These are phyloP conservation scores for Branchinecta lynchi DNA, from an alignment of 1,140 invertebrate species.

Conservation along the genomic window DNA sequence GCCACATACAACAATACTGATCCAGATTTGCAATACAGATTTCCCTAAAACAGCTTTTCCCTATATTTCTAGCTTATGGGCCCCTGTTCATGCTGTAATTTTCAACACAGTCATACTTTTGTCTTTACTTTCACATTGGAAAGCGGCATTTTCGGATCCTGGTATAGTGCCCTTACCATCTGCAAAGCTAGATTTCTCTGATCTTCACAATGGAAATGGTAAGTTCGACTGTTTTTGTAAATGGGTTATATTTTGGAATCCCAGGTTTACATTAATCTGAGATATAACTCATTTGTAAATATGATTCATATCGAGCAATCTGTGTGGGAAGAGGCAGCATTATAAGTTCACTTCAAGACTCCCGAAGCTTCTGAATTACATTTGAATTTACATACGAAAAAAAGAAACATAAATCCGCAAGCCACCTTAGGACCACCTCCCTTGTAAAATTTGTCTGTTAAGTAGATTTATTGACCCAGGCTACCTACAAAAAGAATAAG, in stretches of 20 bases:
- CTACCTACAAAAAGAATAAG: too few species aligned
- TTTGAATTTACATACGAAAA: too few species aligned
- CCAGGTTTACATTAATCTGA: neutral
- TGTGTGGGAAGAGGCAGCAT: neutral
- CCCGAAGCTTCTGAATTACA: too few species aligned
- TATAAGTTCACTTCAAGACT: too few species aligned
- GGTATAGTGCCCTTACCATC: conserved; percentile 69
- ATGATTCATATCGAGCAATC: neutral
- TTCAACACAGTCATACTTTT: conserved; percentile 68
- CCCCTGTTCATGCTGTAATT: conserved; percentile 56
- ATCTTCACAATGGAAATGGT: conserved; percentile 45
- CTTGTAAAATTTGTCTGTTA: too few species aligned
- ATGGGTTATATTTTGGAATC: neutral
- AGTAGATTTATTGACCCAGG: too few species aligned
- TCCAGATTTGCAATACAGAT: too few species aligned
- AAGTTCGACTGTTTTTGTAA: conserved; percentile 14
- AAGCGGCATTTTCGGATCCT: conserved; percentile 75
- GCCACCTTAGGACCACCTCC: too few species aligned
- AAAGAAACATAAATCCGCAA: too few species aligned
- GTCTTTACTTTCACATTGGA: conserved; percentile 55
- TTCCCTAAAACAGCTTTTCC: too few species aligned
- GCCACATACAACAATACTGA: too few species aligned
- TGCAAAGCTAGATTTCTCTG: conserved; percentile 67
- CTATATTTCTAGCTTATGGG: conserved; percentile 57
- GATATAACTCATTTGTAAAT: neutral